These are phyloP conservation scores for Gymnodraco acuticeps DNA, from an alignment of 2,797 vertebrate species.

Conservation along the genomic window DNA sequence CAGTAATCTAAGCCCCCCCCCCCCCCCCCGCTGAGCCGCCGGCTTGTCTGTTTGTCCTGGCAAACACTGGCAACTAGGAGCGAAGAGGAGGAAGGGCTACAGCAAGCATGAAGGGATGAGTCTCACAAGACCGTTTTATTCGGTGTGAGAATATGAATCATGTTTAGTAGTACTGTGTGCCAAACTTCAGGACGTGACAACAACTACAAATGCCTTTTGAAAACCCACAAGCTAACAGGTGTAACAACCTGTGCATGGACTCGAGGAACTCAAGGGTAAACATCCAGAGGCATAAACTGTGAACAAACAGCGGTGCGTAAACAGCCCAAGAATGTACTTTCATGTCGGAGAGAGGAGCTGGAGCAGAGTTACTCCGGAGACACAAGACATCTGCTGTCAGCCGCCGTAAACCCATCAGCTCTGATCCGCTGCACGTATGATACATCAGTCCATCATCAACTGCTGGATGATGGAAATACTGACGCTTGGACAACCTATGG, in stretches of 20 bases:
- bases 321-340: constrained; percentile 31
- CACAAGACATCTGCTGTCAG: constrained; percentile 37
- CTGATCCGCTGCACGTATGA: constrained; percentile 17
- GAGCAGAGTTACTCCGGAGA: constrained; percentile 10
- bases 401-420: constrained; percentile 13
- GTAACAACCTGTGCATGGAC: not conserved
- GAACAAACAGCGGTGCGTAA: constrained; percentile 39
- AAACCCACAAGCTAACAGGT: constrained; percentile 23
- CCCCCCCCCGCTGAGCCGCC: constrained; percentile 56
- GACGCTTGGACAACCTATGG: not conserved
- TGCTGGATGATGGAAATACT: not conserved
- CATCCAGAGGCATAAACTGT: constrained; percentile 23
- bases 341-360: constrained; percentile 26
- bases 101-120: constrained; percentile 14
- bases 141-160: constrained; percentile 4
- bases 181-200: not conserved
- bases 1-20: constrained; percentile 62
- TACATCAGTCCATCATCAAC: not conserved
- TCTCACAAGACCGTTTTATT: constrained; percentile 6
- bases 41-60: constrained; percentile 63
- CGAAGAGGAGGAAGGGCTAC: constrained; percentile 16
- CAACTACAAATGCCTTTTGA: not conserved
- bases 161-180: not conserved
- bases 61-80: constrained; percentile 20
- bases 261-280: constrained; percentile 9